Percentiles rank a stretch among this genome's conserved stretches.
Conservation (phyloP, 2,113 vertebrate genomes). For the Onychostruthus taczanowskii region DNA sequence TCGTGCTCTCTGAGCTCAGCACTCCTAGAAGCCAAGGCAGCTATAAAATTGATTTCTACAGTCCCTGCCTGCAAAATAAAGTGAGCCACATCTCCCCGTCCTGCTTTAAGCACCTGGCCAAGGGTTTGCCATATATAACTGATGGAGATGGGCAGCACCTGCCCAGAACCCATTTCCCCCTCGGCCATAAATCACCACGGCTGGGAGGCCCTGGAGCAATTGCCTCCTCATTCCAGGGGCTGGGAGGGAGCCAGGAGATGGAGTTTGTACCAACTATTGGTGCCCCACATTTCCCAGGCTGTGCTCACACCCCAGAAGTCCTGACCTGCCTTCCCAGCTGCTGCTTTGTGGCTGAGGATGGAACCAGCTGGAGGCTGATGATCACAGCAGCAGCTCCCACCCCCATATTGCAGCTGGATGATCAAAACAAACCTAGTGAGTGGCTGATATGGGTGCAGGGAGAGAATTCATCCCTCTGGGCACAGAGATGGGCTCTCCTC, state of each 20-base stretch:
- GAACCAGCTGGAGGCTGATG: not conserved
- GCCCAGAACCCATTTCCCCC: not conserved
- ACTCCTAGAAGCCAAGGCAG: not conserved
- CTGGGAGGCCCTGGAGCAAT: not conserved
- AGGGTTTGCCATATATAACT: not conserved
- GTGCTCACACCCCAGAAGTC: not conserved
- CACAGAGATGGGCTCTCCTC: not conserved
- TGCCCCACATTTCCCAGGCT: not conserved
- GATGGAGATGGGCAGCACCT: not conserved
- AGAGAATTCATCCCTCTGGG: not conserved
- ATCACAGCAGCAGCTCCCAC: not conserved
- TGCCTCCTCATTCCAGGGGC: not conserved
- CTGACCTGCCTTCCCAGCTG: not conserved
- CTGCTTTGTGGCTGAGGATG: not conserved
- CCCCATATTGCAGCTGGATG: accelerated
- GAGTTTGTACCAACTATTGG: not conserved
- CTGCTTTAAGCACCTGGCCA: not conserved
- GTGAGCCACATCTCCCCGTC: accelerated
- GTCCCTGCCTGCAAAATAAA: not conserved
- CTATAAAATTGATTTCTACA: not conserved
- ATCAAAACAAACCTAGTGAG: not conserved
- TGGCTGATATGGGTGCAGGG: accelerated
- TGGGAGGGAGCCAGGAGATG: not conserved
- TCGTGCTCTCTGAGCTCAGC: not conserved
- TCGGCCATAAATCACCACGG: not conserved